These are phyloP conservation scores for Chlorodrepanis virens DNA, from an alignment of 2,113 vertebrate species.

Conservation along the genomic window DNA sequence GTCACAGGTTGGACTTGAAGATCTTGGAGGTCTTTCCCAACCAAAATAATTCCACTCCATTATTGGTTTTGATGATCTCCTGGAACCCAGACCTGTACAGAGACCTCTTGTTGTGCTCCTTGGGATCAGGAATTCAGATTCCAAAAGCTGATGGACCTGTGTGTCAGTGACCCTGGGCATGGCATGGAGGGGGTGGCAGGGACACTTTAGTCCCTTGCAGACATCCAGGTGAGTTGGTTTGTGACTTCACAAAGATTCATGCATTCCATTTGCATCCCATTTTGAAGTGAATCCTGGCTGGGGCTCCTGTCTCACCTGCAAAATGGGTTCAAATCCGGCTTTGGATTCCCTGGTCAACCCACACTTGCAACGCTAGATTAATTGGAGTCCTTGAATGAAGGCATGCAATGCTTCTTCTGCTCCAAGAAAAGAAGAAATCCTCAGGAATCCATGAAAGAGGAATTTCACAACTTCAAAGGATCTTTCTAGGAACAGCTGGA, in stretches of 20 bases:
- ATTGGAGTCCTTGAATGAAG: neutral
- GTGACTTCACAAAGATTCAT: neutral
- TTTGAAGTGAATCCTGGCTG: neutral
- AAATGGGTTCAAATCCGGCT: neutral
- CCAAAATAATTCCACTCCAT: neutral
- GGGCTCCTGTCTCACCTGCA: neutral
- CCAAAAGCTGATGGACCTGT: neutral
- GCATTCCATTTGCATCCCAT: neutral
- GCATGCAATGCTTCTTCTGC: neutral
- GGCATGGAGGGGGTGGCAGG: accelerated
- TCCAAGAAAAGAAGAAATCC: neutral
- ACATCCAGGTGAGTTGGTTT: neutral
- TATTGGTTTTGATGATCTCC: accelerated
- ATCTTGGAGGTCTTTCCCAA: neutral
- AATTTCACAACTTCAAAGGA: neutral
- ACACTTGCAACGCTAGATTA: neutral
- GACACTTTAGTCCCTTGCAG: accelerated
- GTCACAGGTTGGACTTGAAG: accelerated
- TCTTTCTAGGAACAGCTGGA: neutral
- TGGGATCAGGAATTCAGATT: neutral
- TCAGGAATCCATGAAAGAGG: neutral
- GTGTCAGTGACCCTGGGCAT: accelerated
- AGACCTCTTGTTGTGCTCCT: neutral
- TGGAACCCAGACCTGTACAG: neutral
- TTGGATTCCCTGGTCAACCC: neutral